Evolutionary conservation across 2,113 vertebrate genomes (phyloP).

Genomic region (Aphelocoma coerulescens): DNA sequence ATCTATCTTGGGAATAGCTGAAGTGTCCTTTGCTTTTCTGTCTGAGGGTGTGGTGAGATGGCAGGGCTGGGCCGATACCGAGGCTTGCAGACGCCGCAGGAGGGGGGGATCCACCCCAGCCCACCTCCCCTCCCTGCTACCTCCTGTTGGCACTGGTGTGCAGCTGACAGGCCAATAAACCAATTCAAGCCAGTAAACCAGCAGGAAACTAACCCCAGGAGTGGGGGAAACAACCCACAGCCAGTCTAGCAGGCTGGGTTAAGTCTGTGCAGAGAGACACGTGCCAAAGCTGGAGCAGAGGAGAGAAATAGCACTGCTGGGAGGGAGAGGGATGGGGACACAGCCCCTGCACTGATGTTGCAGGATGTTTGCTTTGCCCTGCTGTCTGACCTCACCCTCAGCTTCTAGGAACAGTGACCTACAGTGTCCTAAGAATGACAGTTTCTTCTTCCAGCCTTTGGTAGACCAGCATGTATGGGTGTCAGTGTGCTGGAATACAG

Average conservation of each 20-base stretch:
- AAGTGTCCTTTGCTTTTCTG: conserved; percentile 5
- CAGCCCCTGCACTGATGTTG: not conserved
- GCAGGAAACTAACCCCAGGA: not conserved
- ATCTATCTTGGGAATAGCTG: conserved; percentile 24
- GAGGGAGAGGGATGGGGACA: not conserved
- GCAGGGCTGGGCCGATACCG: not conserved
- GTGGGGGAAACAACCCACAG: accelerated
- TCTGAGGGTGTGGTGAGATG: conserved; percentile 20
- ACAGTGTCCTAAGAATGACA: not conserved
- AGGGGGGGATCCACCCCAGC: not conserved
- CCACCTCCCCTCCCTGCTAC: not conserved
- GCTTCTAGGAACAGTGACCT: not conserved
- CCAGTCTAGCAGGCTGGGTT: not conserved
- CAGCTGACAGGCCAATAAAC: not conserved
- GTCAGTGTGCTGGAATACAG: not conserved
- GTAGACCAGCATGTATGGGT: not conserved
- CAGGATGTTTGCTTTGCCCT: not conserved
- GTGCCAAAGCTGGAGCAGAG: not conserved
- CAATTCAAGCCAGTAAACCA: not conserved
- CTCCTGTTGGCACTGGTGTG: not conserved
- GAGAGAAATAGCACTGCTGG: not conserved
- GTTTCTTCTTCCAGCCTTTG: not conserved
- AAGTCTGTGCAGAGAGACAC: not conserved
- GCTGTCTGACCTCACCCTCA: not conserved
- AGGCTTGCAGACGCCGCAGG: not conserved